Evolutionary conservation across 2,113 vertebrate species (phyloP), one percentile per base, ranked within the genome.

Genomic region (Phyllopteryx taeniolatus): DNA sequence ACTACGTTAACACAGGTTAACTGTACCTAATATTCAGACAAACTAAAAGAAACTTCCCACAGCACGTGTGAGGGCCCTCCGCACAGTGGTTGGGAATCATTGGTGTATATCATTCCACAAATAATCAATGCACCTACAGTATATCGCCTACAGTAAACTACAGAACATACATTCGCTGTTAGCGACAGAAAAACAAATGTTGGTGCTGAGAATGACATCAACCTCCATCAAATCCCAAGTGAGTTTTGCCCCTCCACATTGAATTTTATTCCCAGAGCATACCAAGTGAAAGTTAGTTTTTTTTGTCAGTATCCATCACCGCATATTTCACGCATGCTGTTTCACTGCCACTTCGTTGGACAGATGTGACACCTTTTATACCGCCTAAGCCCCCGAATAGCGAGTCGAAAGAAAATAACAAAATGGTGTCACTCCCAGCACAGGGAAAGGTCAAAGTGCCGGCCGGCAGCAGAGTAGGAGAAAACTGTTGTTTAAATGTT

Each of bases 281-380:
- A 63, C 35, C 17, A 46, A 80, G 57, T 47, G 49, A 75, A 82
- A 73, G 72, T 9, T n/a, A 0, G 10, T 20, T 54, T n/a, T 54
- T 54, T 62, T 68, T 43, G 75, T 78, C 81, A 71, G 57, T 67
- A 78, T 74, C 73, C 72, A 79, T 85, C 76, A 79, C 65, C 70
- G 79, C 65, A 47, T 77, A 70, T 73, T 79, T 80, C 79, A 72
- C 86, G 86, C 85, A 53, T 77, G 19, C 51, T 6, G 49, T 31
- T 70, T 70, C 66, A 54, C 42, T 13, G 60, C 76, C 60, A 62
- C 74, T 75, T 71, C 22, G 61, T 68, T 72, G 63, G 61, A 76
- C 59, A 81, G 19, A 87, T 79, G 69, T 79, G 81, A 72, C 85
- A 75, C 80, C 74, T 83, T 62, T 65, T 54, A 75, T 68, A 68